Conservation (phyloP, 2,113 vertebrate species). For the Marcusenius ussheri region DNA sequence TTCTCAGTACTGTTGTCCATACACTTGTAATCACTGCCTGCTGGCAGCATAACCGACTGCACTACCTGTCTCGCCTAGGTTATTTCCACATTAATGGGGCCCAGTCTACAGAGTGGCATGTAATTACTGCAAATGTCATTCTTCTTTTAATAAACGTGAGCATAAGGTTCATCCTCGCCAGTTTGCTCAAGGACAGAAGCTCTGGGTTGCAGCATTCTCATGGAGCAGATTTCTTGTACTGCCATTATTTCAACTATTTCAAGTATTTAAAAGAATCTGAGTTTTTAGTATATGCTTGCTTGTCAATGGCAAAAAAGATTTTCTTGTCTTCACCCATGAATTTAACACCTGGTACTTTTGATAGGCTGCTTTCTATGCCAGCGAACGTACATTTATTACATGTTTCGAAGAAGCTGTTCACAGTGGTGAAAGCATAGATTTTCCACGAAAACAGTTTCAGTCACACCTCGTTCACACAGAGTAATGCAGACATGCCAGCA, state of each 20-base stretch:
- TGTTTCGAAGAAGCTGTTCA: not conserved
- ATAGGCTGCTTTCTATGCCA: not conserved
- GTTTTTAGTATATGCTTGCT: not conserved
- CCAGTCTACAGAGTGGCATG: not conserved
- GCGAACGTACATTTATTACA: not conserved
- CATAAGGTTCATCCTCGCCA: not conserved
- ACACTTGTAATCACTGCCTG: not conserved
- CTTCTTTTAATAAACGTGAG: not conserved
- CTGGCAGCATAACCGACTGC: not conserved
- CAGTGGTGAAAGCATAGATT: not conserved
- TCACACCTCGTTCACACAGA: not conserved
- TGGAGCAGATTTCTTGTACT: not conserved
- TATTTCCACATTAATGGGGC: not conserved
- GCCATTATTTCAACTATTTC: not conserved
- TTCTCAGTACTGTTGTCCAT: not conserved
- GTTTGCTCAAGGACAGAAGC: not conserved
- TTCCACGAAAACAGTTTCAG: not conserved
- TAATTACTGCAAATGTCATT: not conserved
- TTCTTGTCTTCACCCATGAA: not conserved
- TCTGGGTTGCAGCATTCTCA: not conserved
- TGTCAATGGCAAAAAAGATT: not conserved
- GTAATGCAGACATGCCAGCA: not conserved
- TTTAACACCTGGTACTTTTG: not conserved
- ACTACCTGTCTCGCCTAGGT: not conserved
- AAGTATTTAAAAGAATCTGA: not conserved